Evolutionary conservation across 2,797 vertebrate genomes (phyloP).

Genomic region (Acipenser transmontanus): DNA sequence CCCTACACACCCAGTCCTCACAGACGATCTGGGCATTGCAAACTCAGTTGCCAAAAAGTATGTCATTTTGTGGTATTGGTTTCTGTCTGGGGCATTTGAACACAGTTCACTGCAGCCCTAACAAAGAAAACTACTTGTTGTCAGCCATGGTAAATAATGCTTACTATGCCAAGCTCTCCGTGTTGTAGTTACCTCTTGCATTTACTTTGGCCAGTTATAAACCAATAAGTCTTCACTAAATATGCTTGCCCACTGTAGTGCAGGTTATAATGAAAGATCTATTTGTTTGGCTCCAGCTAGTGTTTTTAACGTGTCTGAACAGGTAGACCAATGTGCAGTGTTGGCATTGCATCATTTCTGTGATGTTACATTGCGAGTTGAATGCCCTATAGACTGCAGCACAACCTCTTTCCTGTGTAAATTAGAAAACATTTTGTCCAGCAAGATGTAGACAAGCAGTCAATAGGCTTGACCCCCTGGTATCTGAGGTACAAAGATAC

Average conservation of each 20-base stretch:
- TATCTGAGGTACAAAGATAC: conserved; percentile 2
- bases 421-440: conserved; percentile 13
- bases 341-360: not conserved
- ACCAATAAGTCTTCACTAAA: not conserved
- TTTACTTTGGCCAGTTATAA: not conserved
- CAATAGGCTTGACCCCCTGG: conserved; percentile 14
- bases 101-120: no score
- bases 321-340: not conserved
- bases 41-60: no score
- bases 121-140: no score
- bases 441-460: conserved; percentile 7
- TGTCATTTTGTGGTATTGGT: no score
- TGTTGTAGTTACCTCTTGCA: no score
- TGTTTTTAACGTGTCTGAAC: not conserved
- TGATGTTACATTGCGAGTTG: not conserved
- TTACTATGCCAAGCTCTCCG: no score
- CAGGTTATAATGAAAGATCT: not conserved
- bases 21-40: no score
- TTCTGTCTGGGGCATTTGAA: no score
- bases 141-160: no score
- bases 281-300: not conserved
- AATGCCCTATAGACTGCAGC: conserved; percentile 3
- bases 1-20: no score
- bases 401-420: conserved; percentile 6
- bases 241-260: not conserved